Conservation (phyloP, 2,888 invertebrate genomes). For the Labia minor region DNA sequence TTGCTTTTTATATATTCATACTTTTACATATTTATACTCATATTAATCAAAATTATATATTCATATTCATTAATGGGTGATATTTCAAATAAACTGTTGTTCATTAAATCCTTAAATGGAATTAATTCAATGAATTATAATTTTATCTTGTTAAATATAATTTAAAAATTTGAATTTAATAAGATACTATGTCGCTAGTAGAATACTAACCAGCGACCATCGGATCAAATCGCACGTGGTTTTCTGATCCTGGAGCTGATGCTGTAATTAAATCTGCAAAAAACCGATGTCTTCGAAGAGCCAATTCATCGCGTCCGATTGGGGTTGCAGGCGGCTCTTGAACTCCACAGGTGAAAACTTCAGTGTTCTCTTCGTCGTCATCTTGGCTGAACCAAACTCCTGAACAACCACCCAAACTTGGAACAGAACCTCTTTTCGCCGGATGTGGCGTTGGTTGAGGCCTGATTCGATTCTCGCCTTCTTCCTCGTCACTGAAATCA, state of each 20-base stretch:
- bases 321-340: slow-evolving; percentile 62
- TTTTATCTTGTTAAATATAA: too few species aligned
- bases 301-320: slow-evolving; percentile 66
- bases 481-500: background rate
- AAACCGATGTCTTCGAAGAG: slow-evolving; percentile 62
- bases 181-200: too few species aligned
- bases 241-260: slow-evolving; percentile 59
- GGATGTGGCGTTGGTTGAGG: slow-evolving; percentile 25
- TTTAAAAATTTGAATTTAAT: too few species aligned
- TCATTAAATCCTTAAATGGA: too few species aligned
- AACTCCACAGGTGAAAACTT: slow-evolving; percentile 39
- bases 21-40: too few species aligned
- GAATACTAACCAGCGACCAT: slow-evolving; percentile 41
- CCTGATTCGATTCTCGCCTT: background rate
- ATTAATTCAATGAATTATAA: too few species aligned
- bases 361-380: slow-evolving; percentile 29
- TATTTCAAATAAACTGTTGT: too few species aligned
- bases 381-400: slow-evolving; percentile 25
- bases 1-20: too few species aligned
- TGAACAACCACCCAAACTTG: slow-evolving; percentile 22
- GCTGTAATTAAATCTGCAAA: slow-evolving; percentile 66
- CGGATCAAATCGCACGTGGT: slow-evolving; percentile 65
- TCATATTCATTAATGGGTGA: too few species aligned
- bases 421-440: slow-evolving; percentile 23
- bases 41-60: too few species aligned